Base-by-base conservation (phyloP, 2,113 vertebrate genomes). In the Leptocoma aspasia region DNA sequence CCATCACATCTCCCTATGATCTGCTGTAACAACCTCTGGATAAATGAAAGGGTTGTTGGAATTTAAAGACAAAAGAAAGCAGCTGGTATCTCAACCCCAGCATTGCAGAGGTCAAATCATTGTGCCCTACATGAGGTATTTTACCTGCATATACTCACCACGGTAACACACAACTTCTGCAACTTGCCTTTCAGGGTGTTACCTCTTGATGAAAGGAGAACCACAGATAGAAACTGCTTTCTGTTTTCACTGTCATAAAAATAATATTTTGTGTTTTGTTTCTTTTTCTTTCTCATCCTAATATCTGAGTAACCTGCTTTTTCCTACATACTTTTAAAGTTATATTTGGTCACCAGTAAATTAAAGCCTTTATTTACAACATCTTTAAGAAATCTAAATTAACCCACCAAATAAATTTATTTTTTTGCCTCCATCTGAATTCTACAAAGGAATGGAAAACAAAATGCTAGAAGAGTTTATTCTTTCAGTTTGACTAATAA, bases 181-280 rank as follows among this genome's bases (percentile, higher is more conserved):
- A 69, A 14, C 30, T 66, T 87, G 26, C 2, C 13, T 79, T 70
- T 60, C 31, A 45, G 33, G 22, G 15, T 8, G 8, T 4, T 41
- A 13, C 30, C 11, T 72, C n/a, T 41, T 79, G 28, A 23, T 79
- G 21, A 15, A 53, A 57, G 6, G 6, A 72, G 10, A 90, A 53
- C 5, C 8, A 90, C 33, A 79, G 24, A 23, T 3, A 64, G 33
- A 68, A 82, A 19, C 10, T 27, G 1, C 11, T 52, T 82, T 90
- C 3, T 5, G 1, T 49, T 60, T 63, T 26, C 4, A 44, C 24
- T 60, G 7, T 26, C 12, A 45, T 50, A 75, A 80, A 89, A 49
- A n/a, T 10, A 1, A 5, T 14, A 1, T 2, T 33, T 83, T 15
- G 0, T 0, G 3, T 23, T 82, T 57, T 31, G 3, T 6, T 3